A percentile compares a stretch with the other conserved stretches of the same genome.
Evolutionary conservation across 2,113 vertebrate genomes (phyloP).

Genomic region (Galbula dea): DNA sequence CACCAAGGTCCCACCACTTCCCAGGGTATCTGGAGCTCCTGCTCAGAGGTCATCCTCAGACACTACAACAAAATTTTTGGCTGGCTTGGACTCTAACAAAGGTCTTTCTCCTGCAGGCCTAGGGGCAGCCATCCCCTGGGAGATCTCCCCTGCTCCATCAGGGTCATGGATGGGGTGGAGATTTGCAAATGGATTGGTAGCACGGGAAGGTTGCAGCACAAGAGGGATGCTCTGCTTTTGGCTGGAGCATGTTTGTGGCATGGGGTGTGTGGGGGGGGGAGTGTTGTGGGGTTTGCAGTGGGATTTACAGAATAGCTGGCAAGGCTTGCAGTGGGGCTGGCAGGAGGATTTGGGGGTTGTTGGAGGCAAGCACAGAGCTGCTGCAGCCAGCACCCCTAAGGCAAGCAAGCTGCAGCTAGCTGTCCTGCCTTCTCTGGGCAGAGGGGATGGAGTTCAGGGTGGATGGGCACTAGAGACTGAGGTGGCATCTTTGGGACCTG

Average conservation of each 20-base stretch:
- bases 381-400: accelerated
- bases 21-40: neutral
- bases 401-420: neutral
- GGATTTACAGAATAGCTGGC: neutral
- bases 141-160: neutral
- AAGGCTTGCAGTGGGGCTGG: neutral
- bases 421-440: neutral
- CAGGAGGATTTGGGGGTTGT: neutral
- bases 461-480: accelerated
- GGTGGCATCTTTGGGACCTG: neutral
- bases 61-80: accelerated
- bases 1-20: accelerated
- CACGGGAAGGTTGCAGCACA: neutral
- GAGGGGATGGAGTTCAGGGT: neutral
- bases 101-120: neutral
- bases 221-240: neutral
- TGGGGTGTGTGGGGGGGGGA: accelerated
- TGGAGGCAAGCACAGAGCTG: neutral
- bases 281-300: accelerated
- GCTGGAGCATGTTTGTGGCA: neutral
- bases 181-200: no score
- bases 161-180: accelerated
- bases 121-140: neutral
- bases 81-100: neutral
- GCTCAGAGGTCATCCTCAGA: neutral